Evolutionary conservation across 2,888 invertebrate species (phyloP).

Genomic region (Epicampocera succincta): DNA sequence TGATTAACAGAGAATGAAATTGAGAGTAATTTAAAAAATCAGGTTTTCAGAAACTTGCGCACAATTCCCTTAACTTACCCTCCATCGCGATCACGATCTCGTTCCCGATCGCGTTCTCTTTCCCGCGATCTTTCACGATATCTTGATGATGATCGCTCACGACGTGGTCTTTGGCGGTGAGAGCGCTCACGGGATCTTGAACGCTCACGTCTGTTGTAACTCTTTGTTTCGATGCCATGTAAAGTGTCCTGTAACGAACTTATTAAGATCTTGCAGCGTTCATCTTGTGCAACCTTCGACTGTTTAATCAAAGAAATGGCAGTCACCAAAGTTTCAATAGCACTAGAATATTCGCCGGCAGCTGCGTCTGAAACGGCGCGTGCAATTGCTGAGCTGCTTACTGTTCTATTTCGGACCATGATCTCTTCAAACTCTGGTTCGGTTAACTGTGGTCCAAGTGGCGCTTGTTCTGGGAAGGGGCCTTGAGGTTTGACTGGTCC

Average conservation of each 20-base stretch:
- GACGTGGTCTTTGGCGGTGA: constrained; percentile 81
- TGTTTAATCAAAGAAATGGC: constrained; percentile 99
- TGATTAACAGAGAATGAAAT: neutral
- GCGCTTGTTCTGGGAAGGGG: constrained; percentile 80
- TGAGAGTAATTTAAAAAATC: neutral
- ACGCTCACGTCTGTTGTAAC: constrained; percentile 90
- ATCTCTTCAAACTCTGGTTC: constrained; percentile 99
- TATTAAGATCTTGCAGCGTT: constrained; percentile 98
- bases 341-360: constrained; percentile 98
- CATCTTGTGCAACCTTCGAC: constrained; percentile 92
- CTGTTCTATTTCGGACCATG: constrained; percentile 97
- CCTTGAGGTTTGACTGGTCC: constrained; percentile 80
- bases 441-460: constrained; percentile 86
- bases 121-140: constrained; percentile 88
- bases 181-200: constrained; percentile 82
- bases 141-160: constrained; percentile 83
- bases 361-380: constrained; percentile 97
- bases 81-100: constrained; percentile 83
- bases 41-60: neutral
- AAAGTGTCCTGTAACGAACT: constrained; percentile 98
- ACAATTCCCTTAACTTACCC: constrained; percentile 82
- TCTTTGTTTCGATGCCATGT: constrained; percentile 98
- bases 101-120: constrained; percentile 85
- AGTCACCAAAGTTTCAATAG: constrained; percentile 98
- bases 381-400: constrained; percentile 98